Conservation (phyloP, 1,140 invertebrate species). For the Wasmannia auropunctata region DNA sequence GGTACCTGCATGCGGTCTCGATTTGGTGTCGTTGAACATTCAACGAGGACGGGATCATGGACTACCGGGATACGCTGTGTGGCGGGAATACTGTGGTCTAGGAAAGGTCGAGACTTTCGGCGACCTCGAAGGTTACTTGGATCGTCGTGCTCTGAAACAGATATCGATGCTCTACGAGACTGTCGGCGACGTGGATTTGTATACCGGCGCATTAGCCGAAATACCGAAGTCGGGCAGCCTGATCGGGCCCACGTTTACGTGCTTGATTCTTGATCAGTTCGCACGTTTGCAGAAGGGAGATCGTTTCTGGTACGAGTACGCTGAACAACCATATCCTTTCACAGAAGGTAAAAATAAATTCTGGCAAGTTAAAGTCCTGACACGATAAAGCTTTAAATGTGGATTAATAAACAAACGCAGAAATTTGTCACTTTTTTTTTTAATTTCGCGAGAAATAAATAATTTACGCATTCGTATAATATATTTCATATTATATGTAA, state of each 20-base stretch:
- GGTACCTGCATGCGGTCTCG: constrained; percentile 89
- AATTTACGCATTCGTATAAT: neutral
- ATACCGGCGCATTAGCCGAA: constrained; percentile 94
- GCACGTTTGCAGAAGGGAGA: constrained; percentile 91
- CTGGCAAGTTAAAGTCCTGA: neutral
- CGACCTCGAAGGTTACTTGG: constrained; percentile 89
- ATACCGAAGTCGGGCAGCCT: constrained; percentile 88
- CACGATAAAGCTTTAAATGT: neutral
- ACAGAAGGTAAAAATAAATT: constrained; percentile 86
- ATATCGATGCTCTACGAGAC: constrained; percentile 89
- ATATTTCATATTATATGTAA: neutral
- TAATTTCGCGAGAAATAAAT: neutral
- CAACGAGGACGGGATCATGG: constrained; percentile 96
- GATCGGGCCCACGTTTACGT: constrained; percentile 94
- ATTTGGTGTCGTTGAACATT: constrained; percentile 94
- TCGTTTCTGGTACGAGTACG: constrained; percentile 94
- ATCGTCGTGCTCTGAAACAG: constrained; percentile 87
- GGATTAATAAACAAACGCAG: neutral
- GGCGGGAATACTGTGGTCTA: constrained; percentile 91
- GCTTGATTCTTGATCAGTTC: constrained; percentile 95
- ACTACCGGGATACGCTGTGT: constrained; percentile 91
- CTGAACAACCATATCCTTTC: constrained; percentile 89
- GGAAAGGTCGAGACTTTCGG: constrained; percentile 89
- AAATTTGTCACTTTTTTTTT: neutral
- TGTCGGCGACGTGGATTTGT: constrained; percentile 95